These are phyloP conservation scores for Ethmia dodecea DNA, from an alignment of 2,888 invertebrate species.

Conservation along the genomic window DNA sequence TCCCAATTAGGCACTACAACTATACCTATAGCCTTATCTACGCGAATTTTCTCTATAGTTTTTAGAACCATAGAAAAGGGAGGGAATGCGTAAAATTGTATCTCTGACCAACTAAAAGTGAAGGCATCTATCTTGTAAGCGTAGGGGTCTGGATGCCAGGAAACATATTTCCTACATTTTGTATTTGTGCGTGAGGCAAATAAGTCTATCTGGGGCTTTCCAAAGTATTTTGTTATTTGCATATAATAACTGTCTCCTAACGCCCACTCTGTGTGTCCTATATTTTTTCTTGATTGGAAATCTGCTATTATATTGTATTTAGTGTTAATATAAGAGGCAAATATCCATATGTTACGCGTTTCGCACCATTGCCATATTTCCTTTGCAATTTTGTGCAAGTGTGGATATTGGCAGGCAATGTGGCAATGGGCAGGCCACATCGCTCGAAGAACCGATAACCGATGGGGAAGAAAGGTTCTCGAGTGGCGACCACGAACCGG, in stretches of 20 bases:
- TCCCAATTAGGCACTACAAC: slow-evolving; percentile 15
- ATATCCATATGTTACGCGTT: slow-evolving; percentile 6
- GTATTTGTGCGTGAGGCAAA: slow-evolving; percentile 14
- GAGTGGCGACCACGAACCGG: no score
- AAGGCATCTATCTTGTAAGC: slow-evolving; percentile 15
- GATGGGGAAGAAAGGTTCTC: no score
- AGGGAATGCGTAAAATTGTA: slow-evolving; percentile 16
- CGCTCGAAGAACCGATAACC: no score
- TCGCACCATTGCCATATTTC: slow-evolving; percentile 11
- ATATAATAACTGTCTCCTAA: slow-evolving; percentile 7
- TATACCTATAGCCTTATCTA: slow-evolving; percentile 12
- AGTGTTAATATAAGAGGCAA: slow-evolving; percentile 14
- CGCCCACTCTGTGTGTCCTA: slow-evolving; percentile 16
- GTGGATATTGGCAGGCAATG: slow-evolving; percentile 8
- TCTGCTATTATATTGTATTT: slow-evolving; percentile 8
- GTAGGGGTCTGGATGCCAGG: slow-evolving; percentile 16
- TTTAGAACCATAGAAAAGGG: slow-evolving; percentile 13
- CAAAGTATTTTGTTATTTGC: slow-evolving; percentile 9
- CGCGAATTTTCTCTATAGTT: slow-evolving; percentile 11
- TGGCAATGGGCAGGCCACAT: no score
- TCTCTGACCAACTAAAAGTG: slow-evolving; percentile 11
- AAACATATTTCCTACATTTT: slow-evolving; percentile 6
- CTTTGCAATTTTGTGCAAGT: slow-evolving; percentile 3
- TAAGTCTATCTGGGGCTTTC: slow-evolving; percentile 15
- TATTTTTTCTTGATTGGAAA: slow-evolving; percentile 8